Evolutionary conservation across 2,113 vertebrate species (phyloP).

Genomic region (Ploceus nigricollis): DNA sequence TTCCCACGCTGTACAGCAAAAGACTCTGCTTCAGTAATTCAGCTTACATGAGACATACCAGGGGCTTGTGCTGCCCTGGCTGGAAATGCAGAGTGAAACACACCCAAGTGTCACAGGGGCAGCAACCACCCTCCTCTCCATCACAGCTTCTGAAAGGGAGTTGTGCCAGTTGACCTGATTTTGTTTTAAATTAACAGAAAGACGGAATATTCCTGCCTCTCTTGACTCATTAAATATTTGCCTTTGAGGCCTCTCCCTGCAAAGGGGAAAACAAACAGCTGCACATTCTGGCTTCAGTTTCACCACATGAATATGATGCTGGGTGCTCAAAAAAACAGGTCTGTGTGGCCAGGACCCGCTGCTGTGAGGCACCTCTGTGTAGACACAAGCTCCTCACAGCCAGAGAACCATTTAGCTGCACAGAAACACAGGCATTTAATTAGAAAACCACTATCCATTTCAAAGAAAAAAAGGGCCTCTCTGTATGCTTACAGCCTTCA

Average conservation of each 20-base stretch:
- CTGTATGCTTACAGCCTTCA: neutral
- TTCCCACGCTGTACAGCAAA: neutral
- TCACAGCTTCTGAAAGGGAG: neutral
- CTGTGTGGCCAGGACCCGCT: neutral
- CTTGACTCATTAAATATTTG: slow-evolving; percentile 58
- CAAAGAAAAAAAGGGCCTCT: neutral
- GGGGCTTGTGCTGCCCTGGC: neutral
- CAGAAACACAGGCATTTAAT: neutral
- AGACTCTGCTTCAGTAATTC: neutral
- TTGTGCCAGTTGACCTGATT: neutral
- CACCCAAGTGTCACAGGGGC: neutral
- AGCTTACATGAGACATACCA: neutral
- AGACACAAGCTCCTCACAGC: accelerated
- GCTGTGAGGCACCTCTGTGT: neutral
- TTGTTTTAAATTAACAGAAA: slow-evolving; percentile 15
- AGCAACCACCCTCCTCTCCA: neutral
- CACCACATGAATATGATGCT: neutral
- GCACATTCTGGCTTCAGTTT: neutral
- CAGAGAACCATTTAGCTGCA: neutral
- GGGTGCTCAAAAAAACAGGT: neutral
- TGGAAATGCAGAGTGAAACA: neutral
- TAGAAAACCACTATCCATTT: neutral
- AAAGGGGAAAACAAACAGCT: slow-evolving; percentile 8
- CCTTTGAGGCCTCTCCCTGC: neutral
- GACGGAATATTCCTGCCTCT: slow-evolving; percentile 28